These are phyloP conservation scores for Rachycentron canadum DNA, from an alignment of 2,797 vertebrate species.

Conservation along the genomic window DNA sequence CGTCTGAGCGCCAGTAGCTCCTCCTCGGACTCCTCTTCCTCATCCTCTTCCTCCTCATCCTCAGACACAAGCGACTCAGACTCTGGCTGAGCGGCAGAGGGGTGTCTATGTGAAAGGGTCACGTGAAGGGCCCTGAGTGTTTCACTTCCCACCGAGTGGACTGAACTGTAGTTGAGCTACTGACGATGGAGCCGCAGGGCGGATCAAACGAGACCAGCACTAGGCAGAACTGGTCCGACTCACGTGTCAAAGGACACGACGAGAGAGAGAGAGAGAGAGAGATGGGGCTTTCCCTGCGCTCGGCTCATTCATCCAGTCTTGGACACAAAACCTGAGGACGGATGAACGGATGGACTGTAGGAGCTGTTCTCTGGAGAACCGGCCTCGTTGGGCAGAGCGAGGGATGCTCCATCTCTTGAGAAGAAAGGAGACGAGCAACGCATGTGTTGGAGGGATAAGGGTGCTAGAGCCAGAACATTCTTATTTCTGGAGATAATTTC, in stretches of 20 bases:
- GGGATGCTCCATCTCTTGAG: slow-evolving; percentile 54
- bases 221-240: slow-evolving; percentile 27
- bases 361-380: slow-evolving; percentile 26
- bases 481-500: slow-evolving; percentile 75
- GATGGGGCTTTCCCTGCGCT: slow-evolving; percentile 47
- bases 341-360: slow-evolving; percentile 16
- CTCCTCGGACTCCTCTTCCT: slow-evolving; percentile 92
- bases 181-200: slow-evolving; percentile 50
- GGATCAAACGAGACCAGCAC: slow-evolving; percentile 35
- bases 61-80: slow-evolving; percentile 96
- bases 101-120: slow-evolving; percentile 9
- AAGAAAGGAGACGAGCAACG: slow-evolving; percentile 35
- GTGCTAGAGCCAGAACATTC: slow-evolving; percentile 78
- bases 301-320: slow-evolving; percentile 39
- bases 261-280: slow-evolving; percentile 28
- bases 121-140: neutral
- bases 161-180: slow-evolving; percentile 59
- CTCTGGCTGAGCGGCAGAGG: slow-evolving; percentile 79
- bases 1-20: slow-evolving; percentile 94
- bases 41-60: slow-evolving; percentile 91
- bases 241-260: slow-evolving; percentile 5
- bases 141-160: slow-evolving; percentile 35
- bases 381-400: slow-evolving; percentile 32
- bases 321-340: slow-evolving; percentile 11
- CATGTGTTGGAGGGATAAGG: slow-evolving; percentile 68